Percentiles rank a stretch among this genome's conserved stretches.
Evolutionary conservation across 2,888 invertebrate species (phyloP).

Genomic region (Elysia crispata): DNA sequence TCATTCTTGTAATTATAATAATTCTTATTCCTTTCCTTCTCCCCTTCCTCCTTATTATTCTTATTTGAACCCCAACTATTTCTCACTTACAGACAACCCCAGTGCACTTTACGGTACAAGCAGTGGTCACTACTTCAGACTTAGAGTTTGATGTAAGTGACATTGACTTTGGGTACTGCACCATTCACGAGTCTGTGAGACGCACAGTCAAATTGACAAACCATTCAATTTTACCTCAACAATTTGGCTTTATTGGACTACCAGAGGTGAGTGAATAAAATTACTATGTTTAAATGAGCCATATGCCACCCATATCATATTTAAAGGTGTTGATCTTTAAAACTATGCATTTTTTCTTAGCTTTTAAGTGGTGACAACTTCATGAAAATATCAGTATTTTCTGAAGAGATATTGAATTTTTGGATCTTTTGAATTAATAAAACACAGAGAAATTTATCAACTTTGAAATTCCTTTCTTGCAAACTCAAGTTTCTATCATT

Average conservation of each 20-base stretch:
- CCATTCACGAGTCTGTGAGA: conserved; percentile 74
- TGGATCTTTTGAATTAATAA: too few relatives aligned
- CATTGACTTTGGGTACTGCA: conserved; percentile 76
- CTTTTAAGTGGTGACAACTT: background rate
- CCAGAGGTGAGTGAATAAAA: conserved; percentile 76
- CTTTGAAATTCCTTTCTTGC: too few relatives aligned
- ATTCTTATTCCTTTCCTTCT: too few relatives aligned
- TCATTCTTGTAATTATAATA: too few relatives aligned
- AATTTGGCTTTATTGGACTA: conserved; percentile 76
- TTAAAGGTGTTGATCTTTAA: background rate
- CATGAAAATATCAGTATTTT: too few relatives aligned
- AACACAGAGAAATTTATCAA: too few relatives aligned
- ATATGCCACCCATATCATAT: too few relatives aligned
- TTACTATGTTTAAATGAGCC: too few relatives aligned
- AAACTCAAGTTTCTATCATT: too few relatives aligned
- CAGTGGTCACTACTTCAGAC: conserved; percentile 76
- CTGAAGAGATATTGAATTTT: too few relatives aligned
- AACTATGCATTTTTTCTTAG: background rate
- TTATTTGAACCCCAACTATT: background rate
- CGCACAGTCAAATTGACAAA: conserved; percentile 73
- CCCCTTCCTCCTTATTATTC: too few relatives aligned
- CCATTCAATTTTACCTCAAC: conserved; percentile 76
- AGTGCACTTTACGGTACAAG: conserved; percentile 75
- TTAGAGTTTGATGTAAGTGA: conserved; percentile 71
- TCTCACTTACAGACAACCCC: conserved; percentile 69